Evolutionary conservation across 2,113 vertebrate genomes (phyloP).

Genomic region (Seriola aureovittata): DNA sequence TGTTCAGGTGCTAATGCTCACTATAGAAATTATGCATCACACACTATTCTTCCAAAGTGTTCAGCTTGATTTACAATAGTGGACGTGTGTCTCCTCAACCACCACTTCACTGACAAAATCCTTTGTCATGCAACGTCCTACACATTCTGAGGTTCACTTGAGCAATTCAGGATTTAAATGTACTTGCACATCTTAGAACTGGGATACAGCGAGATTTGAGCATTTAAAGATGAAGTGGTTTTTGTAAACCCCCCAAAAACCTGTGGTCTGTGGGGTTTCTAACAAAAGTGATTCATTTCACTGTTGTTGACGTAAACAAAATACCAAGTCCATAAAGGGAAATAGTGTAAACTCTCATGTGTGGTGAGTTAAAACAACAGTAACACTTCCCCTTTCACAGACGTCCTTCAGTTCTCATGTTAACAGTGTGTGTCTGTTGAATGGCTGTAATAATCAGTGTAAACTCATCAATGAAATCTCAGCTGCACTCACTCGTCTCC

Average conservation of each 20-base stretch:
- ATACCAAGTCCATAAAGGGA: background rate
- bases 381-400: background rate
- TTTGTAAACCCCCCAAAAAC: background rate
- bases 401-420: background rate
- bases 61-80: constrained; percentile 14
- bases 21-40: background rate
- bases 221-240: background rate
- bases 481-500: constrained; percentile 94
- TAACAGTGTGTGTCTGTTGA: background rate
- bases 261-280: background rate
- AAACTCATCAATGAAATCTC: background rate
- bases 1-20: constrained; percentile 37
- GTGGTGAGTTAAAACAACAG: background rate
- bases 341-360: too few species aligned
- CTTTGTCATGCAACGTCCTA: background rate
- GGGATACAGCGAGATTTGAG: background rate
- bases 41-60: background rate
- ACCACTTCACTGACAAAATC: background rate
- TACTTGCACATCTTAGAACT: background rate
- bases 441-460: too few species aligned
- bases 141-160: background rate
- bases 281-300: background rate
- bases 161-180: background rate
- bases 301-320: background rate
- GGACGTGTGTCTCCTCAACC: background rate